phyloP scores from a whole-genome alignment of 2,888 invertebrate genomes.

The Pediacus dermestoides region DNA sequence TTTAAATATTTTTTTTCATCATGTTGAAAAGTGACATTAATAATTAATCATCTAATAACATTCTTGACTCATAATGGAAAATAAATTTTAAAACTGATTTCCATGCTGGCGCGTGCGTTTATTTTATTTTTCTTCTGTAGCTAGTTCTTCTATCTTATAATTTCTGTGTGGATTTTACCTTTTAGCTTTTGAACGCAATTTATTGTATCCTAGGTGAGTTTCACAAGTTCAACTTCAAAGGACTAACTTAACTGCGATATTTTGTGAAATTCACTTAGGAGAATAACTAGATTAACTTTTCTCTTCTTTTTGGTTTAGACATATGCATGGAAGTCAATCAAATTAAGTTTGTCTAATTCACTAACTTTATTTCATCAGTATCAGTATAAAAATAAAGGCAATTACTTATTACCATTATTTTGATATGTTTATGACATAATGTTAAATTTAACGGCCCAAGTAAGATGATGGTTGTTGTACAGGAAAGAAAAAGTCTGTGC shows the following conservation, averaged over 20 bases:
- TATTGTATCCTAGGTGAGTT: slow-evolving; percentile 5
- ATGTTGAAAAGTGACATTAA: neutral
- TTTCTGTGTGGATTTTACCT: slow-evolving; percentile 17
- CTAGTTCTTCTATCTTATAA: slow-evolving; percentile 27
- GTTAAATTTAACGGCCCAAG: slow-evolving; percentile 46
- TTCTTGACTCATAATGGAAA: slow-evolving; percentile 18
- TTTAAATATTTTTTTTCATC: slow-evolving; percentile 6
- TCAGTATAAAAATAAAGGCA: slow-evolving; percentile 9
- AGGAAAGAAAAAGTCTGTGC: slow-evolving; percentile 67
- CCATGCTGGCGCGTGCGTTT: slow-evolving; percentile 52
- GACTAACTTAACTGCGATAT: too few relatives aligned
- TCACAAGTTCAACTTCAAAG: too few relatives aligned
- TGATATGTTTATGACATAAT: too few relatives aligned
- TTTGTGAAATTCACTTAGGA: too few relatives aligned
- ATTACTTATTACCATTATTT: too few relatives aligned
- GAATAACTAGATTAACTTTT: too few relatives aligned
- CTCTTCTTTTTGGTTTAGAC: too few relatives aligned
- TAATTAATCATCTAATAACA: slow-evolving; percentile 12
- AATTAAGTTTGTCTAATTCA: slow-evolving; percentile 7
- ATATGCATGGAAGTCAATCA: too few relatives aligned
- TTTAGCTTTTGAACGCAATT: slow-evolving; percentile 18
- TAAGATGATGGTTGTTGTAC: slow-evolving; percentile 52
- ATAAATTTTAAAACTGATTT: slow-evolving; percentile 41
- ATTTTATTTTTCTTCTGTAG: slow-evolving; percentile 26
- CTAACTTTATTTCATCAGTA: slow-evolving; percentile 13